Evolutionary conservation across 1,140 invertebrate genomes (phyloP).

Genomic region (Andrena cerasifolii): DNA sequence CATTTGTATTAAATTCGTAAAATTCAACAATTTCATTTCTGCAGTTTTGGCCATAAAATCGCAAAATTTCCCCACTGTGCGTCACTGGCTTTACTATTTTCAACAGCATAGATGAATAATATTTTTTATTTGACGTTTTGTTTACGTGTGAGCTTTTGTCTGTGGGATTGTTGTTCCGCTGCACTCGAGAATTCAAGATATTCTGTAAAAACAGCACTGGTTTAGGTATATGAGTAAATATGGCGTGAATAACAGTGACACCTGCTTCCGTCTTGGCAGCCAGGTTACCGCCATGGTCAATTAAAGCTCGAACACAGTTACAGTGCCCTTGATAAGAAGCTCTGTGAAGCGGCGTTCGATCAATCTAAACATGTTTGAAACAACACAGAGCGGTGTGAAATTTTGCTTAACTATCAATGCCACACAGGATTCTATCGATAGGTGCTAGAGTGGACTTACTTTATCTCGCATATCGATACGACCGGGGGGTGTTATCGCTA

Average conservation of each 20-base stretch:
- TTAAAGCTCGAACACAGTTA: conserved; percentile 31
- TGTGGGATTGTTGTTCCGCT: neutral
- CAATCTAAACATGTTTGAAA: neutral
- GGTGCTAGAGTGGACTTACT: neutral
- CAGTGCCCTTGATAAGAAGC: conserved; percentile 47
- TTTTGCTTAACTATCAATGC: too few species aligned
- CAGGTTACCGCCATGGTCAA: conserved; percentile 43
- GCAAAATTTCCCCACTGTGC: too few species aligned
- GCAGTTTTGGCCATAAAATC: too few species aligned
- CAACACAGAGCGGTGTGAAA: neutral
- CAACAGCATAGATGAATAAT: too few species aligned
- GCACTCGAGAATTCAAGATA: conserved; percentile 45
- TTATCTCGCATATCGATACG: conserved; percentile 45
- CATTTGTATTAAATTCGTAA: too few species aligned
- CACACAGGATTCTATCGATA: too few species aligned
- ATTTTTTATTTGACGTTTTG: neutral
- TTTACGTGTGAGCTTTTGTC: conserved; percentile 54
- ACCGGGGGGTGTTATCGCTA: neutral
- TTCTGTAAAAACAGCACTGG: conserved; percentile 44
- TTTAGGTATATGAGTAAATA: conserved; percentile 44
- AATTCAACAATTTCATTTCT: too few species aligned
- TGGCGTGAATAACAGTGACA: conserved; percentile 38
- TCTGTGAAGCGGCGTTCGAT: conserved; percentile 51
- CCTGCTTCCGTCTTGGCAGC: conserved; percentile 37
- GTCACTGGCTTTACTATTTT: too few species aligned